These are phyloP conservation scores for Rhinichthys osculus DNA, from an alignment of 2,797 vertebrate genomes.

Conservation along the genomic window DNA sequence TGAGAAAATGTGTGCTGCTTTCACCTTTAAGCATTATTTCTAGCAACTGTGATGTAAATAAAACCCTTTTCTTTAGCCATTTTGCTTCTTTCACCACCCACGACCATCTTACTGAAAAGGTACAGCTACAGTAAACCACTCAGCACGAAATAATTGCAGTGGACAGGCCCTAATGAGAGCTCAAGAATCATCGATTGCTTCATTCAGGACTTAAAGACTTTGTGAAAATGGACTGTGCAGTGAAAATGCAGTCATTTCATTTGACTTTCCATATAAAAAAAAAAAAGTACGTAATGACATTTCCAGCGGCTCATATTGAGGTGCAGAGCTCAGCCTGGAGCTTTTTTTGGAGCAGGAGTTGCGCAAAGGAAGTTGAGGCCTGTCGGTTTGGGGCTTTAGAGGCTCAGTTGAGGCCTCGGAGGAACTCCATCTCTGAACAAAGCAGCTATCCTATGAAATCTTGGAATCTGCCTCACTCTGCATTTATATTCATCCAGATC, in stretches of 20 bases:
- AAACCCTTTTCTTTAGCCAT: not conserved
- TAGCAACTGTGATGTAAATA: slow-evolving; percentile 12
- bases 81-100: not conserved
- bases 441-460: not conserved
- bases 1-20: slow-evolving; percentile 22
- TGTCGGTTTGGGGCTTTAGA: not conserved
- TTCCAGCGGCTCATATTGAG: not conserved
- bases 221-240: not conserved
- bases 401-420: not conserved
- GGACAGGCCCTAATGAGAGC: not conserved
- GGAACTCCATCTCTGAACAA: slow-evolving; percentile 16
- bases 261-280: not conserved
- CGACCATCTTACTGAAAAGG: not conserved
- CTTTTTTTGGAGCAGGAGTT: not conserved
- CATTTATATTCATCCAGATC: slow-evolving; percentile 23
- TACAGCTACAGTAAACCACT: slow-evolving; percentile 7
- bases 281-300: not conserved
- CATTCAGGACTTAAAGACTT: not conserved
- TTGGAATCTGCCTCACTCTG: not conserved
- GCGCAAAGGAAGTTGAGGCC: not conserved
- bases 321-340: not conserved
- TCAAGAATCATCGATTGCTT: not conserved
- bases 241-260: not conserved
- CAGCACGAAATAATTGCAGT: not conserved
- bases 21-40: slow-evolving; percentile 37